Percentiles rank a stretch among this genome's conserved stretches.
Conservation (phyloP, 2,113 vertebrate genomes). For the Alethe diademata region DNA sequence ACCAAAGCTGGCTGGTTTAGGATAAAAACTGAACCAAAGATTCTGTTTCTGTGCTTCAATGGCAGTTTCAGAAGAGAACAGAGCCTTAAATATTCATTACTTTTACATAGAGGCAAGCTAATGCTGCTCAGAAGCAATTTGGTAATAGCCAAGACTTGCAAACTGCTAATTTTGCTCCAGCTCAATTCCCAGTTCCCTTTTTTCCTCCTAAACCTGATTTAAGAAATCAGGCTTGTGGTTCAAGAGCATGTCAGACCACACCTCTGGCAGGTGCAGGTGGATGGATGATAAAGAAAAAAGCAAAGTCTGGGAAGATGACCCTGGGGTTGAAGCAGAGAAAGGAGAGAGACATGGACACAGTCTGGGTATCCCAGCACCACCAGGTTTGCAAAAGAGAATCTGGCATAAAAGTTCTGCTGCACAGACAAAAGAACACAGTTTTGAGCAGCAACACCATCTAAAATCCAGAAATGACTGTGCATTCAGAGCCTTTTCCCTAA, state of each 20-base stretch:
- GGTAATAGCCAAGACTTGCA: neutral
- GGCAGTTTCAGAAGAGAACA: neutral
- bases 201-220: neutral
- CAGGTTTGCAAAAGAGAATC: neutral
- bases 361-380: neutral
- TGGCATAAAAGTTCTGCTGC: neutral
- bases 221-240: neutral
- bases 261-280: neutral
- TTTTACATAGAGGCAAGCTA: neutral
- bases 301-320: neutral
- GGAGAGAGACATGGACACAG: accelerated
- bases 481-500: neutral
- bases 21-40: neutral
- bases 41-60: neutral
- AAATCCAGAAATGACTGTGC: neutral
- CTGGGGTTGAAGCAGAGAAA: neutral
- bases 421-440: neutral
- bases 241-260: neutral
- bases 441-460: neutral
- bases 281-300: neutral
- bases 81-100: neutral
- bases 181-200: neutral
- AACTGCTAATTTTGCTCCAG: neutral
- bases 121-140: neutral
- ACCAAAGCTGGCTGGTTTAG: neutral